Base-by-base conservation (phyloP, 2,113 vertebrate species). In the Irena cyanogastra region DNA sequence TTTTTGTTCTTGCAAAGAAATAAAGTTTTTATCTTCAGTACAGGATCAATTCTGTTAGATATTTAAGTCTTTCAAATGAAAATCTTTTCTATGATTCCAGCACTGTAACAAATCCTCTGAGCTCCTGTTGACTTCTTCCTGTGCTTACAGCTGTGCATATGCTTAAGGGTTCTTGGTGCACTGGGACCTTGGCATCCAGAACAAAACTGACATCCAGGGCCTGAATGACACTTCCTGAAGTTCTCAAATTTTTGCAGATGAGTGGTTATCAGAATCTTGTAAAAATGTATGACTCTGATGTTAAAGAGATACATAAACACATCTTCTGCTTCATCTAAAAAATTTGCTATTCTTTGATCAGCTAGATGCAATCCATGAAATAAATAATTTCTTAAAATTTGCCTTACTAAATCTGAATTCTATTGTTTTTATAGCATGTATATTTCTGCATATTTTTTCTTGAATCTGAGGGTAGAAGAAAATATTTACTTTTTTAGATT, bases 1-100 rank as follows among this genome's bases (percentile, higher is more conserved):
- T 60, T 79, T 93, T 85, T 93, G 70, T 85, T 91, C 87, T 82
- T 94, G 65, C 15, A 31, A 56, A 89, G 66, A 75, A 89, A n/a
- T 63, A 72, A n/a, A 64, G 27, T 64, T 82, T 94, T 95, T 91
- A 39, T 82, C 74, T 80, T 75, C 78, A 44, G 41, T 1, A 4
- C 57, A 65, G 21, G 45, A 79, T 79, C 54, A 68, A 53, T 87
- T 91, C 31, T 0, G 0, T 87, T 65, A 60, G 61, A 70, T 81
- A 66, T 74, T 49, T 93, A 72, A 64, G 77, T 39, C 33, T 60
- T 87, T 56, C 45, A 87, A 64, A 60, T 75, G n/a, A 83, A 60
- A 70, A 49, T 64, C 5, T 54, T 16, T 54, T 50, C 41, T 37
- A 16, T 78, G 37, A 53, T 83, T 84, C 65, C 27, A 21, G 16